These are phyloP conservation scores for Daphoenositta chrysoptera DNA, from an alignment of 2,113 vertebrate genomes.

Conservation along the genomic window DNA sequence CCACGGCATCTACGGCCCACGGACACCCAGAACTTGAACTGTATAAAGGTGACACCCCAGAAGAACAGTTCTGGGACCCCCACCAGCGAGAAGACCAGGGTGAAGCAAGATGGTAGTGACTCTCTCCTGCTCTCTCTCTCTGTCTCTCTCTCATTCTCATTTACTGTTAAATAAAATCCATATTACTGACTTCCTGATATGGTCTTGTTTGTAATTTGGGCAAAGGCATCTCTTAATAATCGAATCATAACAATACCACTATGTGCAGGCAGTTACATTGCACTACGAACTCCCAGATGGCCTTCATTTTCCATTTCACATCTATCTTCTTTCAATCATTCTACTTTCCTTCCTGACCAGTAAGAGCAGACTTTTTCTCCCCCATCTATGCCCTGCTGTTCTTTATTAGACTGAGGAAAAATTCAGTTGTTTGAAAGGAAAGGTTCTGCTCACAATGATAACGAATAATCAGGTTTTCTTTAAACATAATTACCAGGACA, in stretches of 20 bases:
- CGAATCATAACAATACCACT: accelerated
- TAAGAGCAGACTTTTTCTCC: background rate
- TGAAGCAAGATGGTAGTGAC: no score
- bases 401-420: background rate
- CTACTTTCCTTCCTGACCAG: background rate
- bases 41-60: background rate
- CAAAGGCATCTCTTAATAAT: background rate
- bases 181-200: background rate
- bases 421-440: background rate
- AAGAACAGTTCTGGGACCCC: background rate
- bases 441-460: background rate
- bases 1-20: accelerated
- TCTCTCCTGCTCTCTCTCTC: background rate
- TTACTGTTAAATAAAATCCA: background rate
- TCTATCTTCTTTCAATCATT: background rate
- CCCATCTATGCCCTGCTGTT: background rate
- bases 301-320: background rate
- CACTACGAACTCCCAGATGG: background rate
- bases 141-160: background rate
- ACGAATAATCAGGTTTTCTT: background rate
- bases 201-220: background rate
- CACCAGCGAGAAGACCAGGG: accelerated
- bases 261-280: background rate
- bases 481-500: background rate
- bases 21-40: accelerated